Evolutionary conservation across 2,797 vertebrate genomes (phyloP).

Genomic region (Takifugu rubripes): DNA sequence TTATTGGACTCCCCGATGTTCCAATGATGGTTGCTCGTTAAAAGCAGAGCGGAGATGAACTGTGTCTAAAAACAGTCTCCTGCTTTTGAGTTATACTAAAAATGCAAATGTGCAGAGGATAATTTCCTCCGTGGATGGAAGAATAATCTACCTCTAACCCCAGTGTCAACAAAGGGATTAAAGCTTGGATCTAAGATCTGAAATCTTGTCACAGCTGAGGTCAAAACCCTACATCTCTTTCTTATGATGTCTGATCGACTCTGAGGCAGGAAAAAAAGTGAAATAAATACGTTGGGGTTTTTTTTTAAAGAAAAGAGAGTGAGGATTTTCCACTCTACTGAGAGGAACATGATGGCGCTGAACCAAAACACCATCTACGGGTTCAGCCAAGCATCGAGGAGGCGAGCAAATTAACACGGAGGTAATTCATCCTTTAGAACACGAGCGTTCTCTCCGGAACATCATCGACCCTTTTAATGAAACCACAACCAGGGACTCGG

Average conservation of each 20-base stretch:
- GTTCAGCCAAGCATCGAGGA: conserved; percentile 39
- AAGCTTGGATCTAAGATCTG: background rate
- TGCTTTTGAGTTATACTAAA: conserved; percentile 27
- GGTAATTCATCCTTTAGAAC: conserved; percentile 24
- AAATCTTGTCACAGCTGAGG: background rate
- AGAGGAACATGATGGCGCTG: conserved; percentile 32
- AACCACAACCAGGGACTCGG: too few species aligned
- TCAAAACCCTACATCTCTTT: conserved; percentile 12
- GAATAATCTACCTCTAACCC: conserved; percentile 16
- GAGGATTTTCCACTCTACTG: conserved; percentile 30
- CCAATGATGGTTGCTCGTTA: background rate
- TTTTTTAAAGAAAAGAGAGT: conserved; percentile 2
- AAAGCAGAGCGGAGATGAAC: background rate
- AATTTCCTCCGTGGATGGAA: conserved; percentile 21
- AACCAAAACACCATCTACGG: conserved; percentile 38
- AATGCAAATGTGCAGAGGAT: conserved; percentile 34
- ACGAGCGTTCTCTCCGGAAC: background rate
- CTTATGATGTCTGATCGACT: conserved; percentile 20
- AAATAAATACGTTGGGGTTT: conserved; percentile 18
- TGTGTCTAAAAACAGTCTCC: conserved; percentile 2
- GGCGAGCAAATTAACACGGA: conserved; percentile 41
- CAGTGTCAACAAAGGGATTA: conserved; percentile 8
- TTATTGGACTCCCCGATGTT: background rate
- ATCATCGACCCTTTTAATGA: too few species aligned
- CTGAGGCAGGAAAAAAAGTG: conserved; percentile 6